phyloP scores from a whole-genome alignment of 2,113 vertebrate species.

The Lampris megalopsis region DNA sequence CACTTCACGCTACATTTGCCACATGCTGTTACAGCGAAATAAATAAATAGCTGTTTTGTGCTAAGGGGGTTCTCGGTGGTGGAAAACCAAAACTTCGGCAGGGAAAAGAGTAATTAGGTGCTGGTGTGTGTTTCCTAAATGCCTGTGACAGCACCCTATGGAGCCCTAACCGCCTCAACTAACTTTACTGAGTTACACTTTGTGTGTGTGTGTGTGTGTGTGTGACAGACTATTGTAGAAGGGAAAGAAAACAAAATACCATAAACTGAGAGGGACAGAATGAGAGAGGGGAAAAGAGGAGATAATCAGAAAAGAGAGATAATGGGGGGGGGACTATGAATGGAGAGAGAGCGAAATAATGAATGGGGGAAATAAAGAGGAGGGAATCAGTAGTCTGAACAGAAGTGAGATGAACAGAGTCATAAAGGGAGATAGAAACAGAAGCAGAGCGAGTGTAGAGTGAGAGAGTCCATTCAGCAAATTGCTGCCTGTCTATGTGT shows the following conservation, averaged over 20 bases:
- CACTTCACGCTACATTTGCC: not conserved
- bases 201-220: conserved; percentile 9
- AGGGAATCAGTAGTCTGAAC: too few relatives aligned
- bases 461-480: too few relatives aligned
- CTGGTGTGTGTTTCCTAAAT: conserved; percentile 38
- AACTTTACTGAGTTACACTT: conserved; percentile 24
- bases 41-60: conserved; percentile 1
- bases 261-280: conserved; percentile 10
- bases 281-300: conserved; percentile 8
- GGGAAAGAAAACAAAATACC: not conserved
- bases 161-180: conserved; percentile 44
- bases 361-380: too few relatives aligned
- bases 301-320: conserved; percentile 27
- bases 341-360: conserved; percentile 28
- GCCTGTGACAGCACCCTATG: conserved; percentile 48
- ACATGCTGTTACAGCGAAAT: not conserved
- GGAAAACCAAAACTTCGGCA: conserved; percentile 25
- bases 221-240: not conserved
- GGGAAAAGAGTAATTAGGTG: conserved; percentile 35
- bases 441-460: too few relatives aligned
- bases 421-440: too few relatives aligned
- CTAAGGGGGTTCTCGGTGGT: not conserved
- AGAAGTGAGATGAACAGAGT: too few relatives aligned
- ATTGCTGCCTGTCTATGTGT: too few relatives aligned
- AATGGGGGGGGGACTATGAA: conserved; percentile 35